Conservation (phyloP, 2,888 invertebrate genomes). For the Scotopteryx bipunctaria region DNA sequence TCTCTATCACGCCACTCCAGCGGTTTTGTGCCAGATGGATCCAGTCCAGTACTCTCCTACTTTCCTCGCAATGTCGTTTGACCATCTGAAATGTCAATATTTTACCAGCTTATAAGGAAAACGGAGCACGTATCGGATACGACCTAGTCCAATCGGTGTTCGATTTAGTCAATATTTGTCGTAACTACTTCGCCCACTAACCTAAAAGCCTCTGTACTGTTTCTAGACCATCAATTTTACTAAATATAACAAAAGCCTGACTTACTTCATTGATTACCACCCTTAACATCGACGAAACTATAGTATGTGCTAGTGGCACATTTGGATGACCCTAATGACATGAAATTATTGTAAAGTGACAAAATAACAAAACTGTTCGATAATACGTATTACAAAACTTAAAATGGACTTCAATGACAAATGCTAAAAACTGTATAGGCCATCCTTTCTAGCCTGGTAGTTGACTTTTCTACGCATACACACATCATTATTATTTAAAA, state of each 20-base stretch:
- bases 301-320: constrained; percentile 7
- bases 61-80: neutral
- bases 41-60: too few species aligned
- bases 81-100: constrained; percentile 11
- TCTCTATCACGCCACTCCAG: too few species aligned
- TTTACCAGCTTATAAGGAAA: constrained; percentile 38
- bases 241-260: constrained; percentile 37
- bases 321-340: constrained; percentile 14
- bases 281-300: neutral
- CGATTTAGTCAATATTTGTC: constrained; percentile 24
- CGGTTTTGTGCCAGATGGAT: too few species aligned
- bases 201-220: constrained; percentile 40
- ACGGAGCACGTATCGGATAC: constrained; percentile 37
- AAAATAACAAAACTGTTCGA: constrained; percentile 1
- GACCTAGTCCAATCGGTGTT: constrained; percentile 18
- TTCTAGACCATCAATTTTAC: constrained; percentile 33
- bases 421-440: too few species aligned
- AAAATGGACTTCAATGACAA: too few species aligned
- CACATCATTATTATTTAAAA: too few species aligned
- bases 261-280: constrained; percentile 17
- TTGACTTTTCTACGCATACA: too few species aligned
- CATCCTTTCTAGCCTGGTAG: too few species aligned
- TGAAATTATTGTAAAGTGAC: constrained; percentile 1
- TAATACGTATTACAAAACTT: too few species aligned
- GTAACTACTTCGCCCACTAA: constrained; percentile 34